Evolutionary conservation across 2,888 invertebrate species (phyloP).

Genomic region (Mesorhabditis spiculigera): DNA sequence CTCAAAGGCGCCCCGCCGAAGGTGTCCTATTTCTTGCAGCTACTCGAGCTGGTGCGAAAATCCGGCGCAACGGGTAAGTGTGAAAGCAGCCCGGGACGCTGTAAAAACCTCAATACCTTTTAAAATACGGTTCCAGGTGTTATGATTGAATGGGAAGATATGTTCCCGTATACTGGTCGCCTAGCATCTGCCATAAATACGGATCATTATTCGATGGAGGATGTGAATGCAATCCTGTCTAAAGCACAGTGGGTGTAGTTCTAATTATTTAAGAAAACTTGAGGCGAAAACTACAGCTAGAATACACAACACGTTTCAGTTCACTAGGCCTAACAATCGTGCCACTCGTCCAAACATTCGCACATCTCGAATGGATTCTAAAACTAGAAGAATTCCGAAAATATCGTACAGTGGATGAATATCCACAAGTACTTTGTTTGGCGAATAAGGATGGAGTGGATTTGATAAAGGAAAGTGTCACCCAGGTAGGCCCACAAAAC

Average conservation of each 20-base stretch:
- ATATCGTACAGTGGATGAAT: conserved; percentile 69
- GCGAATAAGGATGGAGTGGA: conserved; percentile 58
- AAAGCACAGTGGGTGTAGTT: conserved; percentile 61
- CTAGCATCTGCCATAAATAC: conserved; percentile 68
- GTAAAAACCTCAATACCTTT: not conserved
- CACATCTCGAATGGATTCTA: conserved; percentile 77
- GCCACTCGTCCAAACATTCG: conserved; percentile 81
- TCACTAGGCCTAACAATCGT: conserved; percentile 69
- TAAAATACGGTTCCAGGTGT: conserved; percentile 65
- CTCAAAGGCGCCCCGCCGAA: conserved; percentile 79
- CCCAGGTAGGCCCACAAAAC: conserved; percentile 45
- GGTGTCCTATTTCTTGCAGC: conserved; percentile 62
- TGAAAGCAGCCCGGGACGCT: not conserved
- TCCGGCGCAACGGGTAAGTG: conserved; percentile 68
- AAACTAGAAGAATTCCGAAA: conserved; percentile 71
- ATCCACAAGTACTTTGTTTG: conserved; percentile 60
- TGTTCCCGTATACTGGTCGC: conserved; percentile 74
- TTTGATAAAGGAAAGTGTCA: conserved; percentile 60
- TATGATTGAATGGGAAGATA: conserved; percentile 81
- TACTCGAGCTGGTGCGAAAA: conserved; percentile 68
- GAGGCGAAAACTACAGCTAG: too few species aligned
- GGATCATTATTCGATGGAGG: conserved; percentile 71
- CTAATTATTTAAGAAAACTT: not conserved
- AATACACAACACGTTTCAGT: conserved; percentile 55
- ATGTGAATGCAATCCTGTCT: conserved; percentile 70